These are phyloP conservation scores for Tetraneura akinire DNA, from an alignment of 1,140 invertebrate species.

Conservation along the genomic window DNA sequence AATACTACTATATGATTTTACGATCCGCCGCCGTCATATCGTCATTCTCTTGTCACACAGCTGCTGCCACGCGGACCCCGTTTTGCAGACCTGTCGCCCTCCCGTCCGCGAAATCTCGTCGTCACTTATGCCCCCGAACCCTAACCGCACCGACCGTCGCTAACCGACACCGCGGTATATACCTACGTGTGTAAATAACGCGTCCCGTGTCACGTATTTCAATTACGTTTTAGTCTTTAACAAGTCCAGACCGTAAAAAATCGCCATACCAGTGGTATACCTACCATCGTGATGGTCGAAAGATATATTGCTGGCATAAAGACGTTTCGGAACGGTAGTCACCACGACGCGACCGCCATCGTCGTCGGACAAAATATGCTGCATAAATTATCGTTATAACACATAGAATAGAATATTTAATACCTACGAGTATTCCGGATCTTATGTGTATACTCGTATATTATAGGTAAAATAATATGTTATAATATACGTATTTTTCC, in stretches of 20 bases:
- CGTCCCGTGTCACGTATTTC: constrained; percentile 41
- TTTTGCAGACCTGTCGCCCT: not conserved
- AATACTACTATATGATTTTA: constrained; percentile 29
- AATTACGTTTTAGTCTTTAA: constrained; percentile 41
- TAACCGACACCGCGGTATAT: not conserved
- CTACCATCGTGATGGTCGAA: not conserved
- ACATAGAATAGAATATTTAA: no score
- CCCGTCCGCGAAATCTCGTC: not conserved
- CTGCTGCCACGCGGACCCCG: constrained; percentile 3
- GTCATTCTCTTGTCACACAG: constrained; percentile 38
- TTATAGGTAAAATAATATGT: no score
- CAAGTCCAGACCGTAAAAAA: constrained; percentile 36
- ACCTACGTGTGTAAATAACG: constrained; percentile 42
- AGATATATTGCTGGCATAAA: not conserved
- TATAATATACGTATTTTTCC: no score
- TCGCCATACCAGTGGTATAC: not conserved
- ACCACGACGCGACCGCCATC: not conserved
- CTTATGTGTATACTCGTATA: no score
- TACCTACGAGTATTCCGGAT: no score
- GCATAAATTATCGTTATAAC: no score
- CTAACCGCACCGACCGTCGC: not conserved
- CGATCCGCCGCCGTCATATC: constrained; percentile 28
- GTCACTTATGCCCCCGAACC: not conserved
- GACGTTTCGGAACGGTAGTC: not conserved
- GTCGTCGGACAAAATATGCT: no score